A percentile compares a stretch with the other conserved stretches of the same genome.
phyloP scores from a whole-genome alignment of 2,888 invertebrate genomes.

The Oxytorus armatus region DNA sequence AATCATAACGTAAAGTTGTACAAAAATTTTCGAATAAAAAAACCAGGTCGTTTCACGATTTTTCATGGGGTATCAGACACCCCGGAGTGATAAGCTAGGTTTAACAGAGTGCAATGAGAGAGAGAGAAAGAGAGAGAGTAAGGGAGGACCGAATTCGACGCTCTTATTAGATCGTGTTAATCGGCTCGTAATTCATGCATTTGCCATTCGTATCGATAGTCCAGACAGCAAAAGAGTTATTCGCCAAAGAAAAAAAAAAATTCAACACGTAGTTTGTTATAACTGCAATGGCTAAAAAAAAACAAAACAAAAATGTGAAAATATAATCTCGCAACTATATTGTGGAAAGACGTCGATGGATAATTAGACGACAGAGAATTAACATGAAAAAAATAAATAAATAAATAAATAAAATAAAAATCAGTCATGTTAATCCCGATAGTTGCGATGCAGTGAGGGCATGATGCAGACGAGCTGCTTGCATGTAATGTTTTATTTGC shows the following conservation, averaged over 20 bases:
- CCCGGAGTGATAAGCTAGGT: background rate
- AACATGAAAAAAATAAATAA: conserved; percentile 48
- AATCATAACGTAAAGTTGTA: no score
- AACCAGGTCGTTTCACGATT: no score
- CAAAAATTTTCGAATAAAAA: no score
- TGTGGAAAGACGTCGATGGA: conserved; percentile 27
- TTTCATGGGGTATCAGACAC: background rate
- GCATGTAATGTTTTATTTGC: conserved; percentile 69
- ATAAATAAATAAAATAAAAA: no score
- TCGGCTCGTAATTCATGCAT: conserved; percentile 52
- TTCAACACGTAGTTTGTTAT: conserved; percentile 47
- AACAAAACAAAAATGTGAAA: conserved; percentile 33
- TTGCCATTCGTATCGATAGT: conserved; percentile 50
- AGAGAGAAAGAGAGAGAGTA: background rate
- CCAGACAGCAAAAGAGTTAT: conserved; percentile 52
- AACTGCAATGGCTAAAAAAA: conserved; percentile 17
- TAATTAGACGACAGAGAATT: conserved; percentile 52
- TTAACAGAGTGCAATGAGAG: conserved; percentile 25
- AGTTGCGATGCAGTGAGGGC: conserved; percentile 74
- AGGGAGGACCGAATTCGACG: conserved; percentile 8
- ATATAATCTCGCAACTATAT: conserved; percentile 5
- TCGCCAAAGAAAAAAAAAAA: conserved; percentile 31
- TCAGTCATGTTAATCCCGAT: conserved; percentile 64
- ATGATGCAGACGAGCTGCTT: conserved; percentile 76
- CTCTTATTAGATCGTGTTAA: conserved; percentile 35